phyloP scores from a whole-genome alignment of 2,113 vertebrate species.

The Petrocephalus microphthalmus region DNA sequence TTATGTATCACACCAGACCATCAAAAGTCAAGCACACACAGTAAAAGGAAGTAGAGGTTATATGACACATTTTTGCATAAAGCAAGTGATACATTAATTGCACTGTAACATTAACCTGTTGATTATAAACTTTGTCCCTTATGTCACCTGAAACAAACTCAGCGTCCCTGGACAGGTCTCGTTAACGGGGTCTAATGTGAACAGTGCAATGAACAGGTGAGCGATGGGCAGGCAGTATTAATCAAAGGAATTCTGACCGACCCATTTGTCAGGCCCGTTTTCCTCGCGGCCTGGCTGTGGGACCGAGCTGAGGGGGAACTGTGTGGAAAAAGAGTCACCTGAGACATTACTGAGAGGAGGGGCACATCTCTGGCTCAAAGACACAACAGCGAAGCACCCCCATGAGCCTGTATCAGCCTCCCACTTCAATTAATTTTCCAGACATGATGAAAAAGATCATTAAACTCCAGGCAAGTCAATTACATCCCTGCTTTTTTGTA shows the following conservation, averaged over 20 bases:
- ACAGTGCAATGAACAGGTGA: constrained; percentile 3
- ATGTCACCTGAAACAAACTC: not conserved
- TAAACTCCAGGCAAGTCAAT: constrained; percentile 30
- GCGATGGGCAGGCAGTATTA: not conserved
- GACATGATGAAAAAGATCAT: constrained; percentile 24
- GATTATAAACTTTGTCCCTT: not conserved
- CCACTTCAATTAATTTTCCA: constrained; percentile 22
- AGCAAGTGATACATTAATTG: not conserved
- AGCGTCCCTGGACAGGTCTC: constrained; percentile 2
- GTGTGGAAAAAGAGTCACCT: not conserved
- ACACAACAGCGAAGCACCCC: not conserved
- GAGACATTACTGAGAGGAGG: not conserved
- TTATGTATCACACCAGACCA: not conserved
- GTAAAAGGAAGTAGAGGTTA: not conserved
- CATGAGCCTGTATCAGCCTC: not conserved
- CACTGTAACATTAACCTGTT: not conserved
- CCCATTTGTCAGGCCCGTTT: constrained; percentile 2
- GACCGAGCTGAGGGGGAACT: not conserved
- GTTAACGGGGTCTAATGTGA: constrained; percentile 17
- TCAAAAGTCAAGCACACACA: not conserved
- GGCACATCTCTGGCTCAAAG: not conserved
- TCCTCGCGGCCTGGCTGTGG: not conserved
- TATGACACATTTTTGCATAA: not conserved
- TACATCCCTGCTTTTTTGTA: constrained; percentile 17
- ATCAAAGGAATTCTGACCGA: constrained; percentile 7